A percentile compares a stretch with the other conserved stretches of the same genome.
Evolutionary conservation across 2,797 vertebrate species (phyloP).

Genomic region (Amazona finschi): DNA sequence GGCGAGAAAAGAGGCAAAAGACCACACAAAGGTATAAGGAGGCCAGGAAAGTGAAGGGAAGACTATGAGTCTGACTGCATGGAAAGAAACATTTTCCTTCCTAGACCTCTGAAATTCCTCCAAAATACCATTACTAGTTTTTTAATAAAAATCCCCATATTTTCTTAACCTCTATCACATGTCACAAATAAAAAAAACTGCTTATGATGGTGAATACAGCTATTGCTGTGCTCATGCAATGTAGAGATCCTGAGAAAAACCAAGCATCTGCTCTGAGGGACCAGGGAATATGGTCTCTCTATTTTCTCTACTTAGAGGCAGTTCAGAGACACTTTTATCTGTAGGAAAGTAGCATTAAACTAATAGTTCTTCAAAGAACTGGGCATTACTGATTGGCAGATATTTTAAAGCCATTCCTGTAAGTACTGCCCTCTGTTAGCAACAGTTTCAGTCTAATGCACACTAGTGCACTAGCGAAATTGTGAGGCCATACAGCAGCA

Average conservation of each 20-base stretch:
- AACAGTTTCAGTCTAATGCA: neutral
- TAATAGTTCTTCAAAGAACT: constrained; percentile 40
- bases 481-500: neutral
- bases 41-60: neutral
- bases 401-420: constrained; percentile 1
- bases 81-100: neutral
- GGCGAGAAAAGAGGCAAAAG: neutral
- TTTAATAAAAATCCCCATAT: neutral
- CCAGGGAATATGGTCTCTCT: neutral
- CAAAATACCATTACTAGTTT: neutral
- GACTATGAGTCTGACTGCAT: neutral
- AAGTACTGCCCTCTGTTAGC: neutral
- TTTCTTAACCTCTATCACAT: neutral
- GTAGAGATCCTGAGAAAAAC: neutral
- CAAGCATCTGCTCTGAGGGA: neutral
- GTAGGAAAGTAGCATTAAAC: constrained; percentile 37
- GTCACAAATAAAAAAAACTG: neutral
- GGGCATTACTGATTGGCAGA: constrained; percentile 14
- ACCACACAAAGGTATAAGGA: neutral
- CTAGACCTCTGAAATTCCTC: neutral
- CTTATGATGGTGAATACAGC: neutral
- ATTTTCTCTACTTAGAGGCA: neutral
- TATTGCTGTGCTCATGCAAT: neutral
- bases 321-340: neutral
- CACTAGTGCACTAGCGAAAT: neutral